Evolutionary conservation across 2,797 vertebrate species (phyloP).

Genomic region (Allobates femoralis): DNA sequence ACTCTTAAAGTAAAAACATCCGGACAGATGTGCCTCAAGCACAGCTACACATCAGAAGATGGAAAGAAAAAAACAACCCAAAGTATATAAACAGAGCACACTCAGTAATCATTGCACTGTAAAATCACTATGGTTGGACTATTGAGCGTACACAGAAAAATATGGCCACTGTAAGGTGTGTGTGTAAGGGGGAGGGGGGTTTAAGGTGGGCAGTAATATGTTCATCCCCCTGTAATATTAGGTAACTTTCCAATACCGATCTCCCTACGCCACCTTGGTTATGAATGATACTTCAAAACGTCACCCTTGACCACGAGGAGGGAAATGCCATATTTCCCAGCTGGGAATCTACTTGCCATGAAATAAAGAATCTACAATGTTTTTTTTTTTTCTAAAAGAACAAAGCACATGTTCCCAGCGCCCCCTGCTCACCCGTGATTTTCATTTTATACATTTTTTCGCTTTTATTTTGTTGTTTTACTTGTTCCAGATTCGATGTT

Average conservation of each 20-base stretch:
- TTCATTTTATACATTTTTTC: constrained; percentile 31
- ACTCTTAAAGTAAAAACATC: constrained; percentile 11
- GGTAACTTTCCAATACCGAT: background rate
- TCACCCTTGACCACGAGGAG: background rate
- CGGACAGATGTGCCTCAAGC: background rate
- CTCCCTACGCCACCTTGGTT: background rate
- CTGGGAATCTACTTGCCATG: constrained; percentile 34
- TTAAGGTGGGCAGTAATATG: background rate
- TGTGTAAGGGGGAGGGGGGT: background rate
- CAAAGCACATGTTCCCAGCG: constrained; percentile 44
- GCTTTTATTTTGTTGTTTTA: constrained; percentile 41
- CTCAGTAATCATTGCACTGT: background rate
- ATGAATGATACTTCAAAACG: constrained; percentile 7
- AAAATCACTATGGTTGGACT: background rate
- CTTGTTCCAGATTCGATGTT: constrained; percentile 48
- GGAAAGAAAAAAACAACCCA: too few relatives aligned
- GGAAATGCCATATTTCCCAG: constrained; percentile 9
- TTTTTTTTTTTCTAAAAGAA: constrained; percentile 31
- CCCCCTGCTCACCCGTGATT: constrained; percentile 23
- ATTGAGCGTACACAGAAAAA: background rate
- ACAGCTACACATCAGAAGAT: background rate
- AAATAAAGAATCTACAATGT: constrained; percentile 41
- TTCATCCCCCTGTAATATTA: background rate
- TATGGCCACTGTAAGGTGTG: background rate
- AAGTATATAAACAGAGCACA: background rate